Evolutionary conservation across 1,140 invertebrate genomes (phyloP), one percentile per base, ranked within the genome.

Genomic region (Mycetomoellerius zeteki): DNA sequence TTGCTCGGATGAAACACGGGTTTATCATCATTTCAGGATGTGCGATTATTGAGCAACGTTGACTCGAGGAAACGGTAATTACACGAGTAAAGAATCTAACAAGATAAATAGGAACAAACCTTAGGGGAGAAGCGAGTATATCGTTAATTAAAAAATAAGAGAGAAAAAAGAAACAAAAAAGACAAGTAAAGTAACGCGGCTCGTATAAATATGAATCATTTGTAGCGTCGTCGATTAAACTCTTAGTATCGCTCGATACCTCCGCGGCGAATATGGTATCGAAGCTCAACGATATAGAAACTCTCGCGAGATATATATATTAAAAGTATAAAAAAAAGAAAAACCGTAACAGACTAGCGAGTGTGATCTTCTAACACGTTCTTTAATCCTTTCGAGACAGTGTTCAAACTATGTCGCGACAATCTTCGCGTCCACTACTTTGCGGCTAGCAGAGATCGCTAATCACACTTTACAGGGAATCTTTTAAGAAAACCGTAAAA

Each of bases 341-440:
- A 69, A 90, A 89, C 78, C 77, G 76, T 84, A 64, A 90, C 56
- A 80, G 89, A 90, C 89, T 90, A 90, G 89, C n/a, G 54, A 88
- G 52, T 88, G 85, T 90, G 86, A 88, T 84, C 62, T 87, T 85
- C 69, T 27, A 89, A 78, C 6, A 21, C 8, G 37, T n/a, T 10
- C 50, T 71, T 81, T 71, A 81, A 81, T 54, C 33, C 64, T 81
- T 81, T n/a, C 64, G 78, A 81, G 33, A 58, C 8, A 33, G 0
- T 24, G 14, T 54, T 80, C 30, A 21, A 8, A 56, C n/a, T 37
- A 16, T 43, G 21, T 43, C 16, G 21, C 21, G 10, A 64, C 6
- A 52, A 14, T 50, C 24, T 78, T 65, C 12, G 10, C 52, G 19
- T 33, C 47, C 30, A 24, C 43, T 27, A 73, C 16, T 8, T 16